Base-by-base conservation (phyloP, 2,888 invertebrate genomes). In the Exocentrus adspersus region DNA sequence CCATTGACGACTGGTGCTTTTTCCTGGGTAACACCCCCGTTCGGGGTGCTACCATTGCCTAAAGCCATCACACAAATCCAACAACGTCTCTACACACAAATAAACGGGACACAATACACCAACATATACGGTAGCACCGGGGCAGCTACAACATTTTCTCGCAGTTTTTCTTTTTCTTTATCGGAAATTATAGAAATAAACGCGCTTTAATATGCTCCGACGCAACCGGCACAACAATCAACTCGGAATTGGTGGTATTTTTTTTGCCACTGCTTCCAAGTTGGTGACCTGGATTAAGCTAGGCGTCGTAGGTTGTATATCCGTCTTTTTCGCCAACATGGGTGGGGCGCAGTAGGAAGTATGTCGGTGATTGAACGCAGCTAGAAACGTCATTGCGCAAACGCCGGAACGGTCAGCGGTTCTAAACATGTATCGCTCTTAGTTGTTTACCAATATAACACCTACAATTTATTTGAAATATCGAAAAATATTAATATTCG, bases 1-100 rank as follows among this genome's bases (percentile, higher is more conserved):
- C 87, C 87, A 76, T 86, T 86, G 70, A 87, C 87, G 61, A 87
- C 86, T 64, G 87, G 87, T 62, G 87, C 87, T 77, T 86, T 86
- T 74, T 84, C 83, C 72, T 81, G 80, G 73, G 79, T 77, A 73
- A 82, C 81, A 77, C 80, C 81, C 75, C 82, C 82, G 68, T 82
- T 83, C 28, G 78, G 78, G 72, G 82, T 80, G 72, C 78, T 80
- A 72, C 82, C 83, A 72, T 83, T 83, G 46, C 82, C 83, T 69
- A 83, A 74, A 69, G 83, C 82, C 83, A 83, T 83, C 60, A 53
- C 60, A 53, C 57, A 46, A 51, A 65, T 60, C 14, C 59, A 68
- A 71, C 50, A 62, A 21, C 48, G 28, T 43, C 50, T 46, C 32
- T 46, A 28, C 51, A 64, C 70, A 70, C 64, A 48, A 57, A 60